Evolutionary conservation across 2,888 invertebrate genomes (phyloP).

Genomic region (Eupithecia abbreviata): DNA sequence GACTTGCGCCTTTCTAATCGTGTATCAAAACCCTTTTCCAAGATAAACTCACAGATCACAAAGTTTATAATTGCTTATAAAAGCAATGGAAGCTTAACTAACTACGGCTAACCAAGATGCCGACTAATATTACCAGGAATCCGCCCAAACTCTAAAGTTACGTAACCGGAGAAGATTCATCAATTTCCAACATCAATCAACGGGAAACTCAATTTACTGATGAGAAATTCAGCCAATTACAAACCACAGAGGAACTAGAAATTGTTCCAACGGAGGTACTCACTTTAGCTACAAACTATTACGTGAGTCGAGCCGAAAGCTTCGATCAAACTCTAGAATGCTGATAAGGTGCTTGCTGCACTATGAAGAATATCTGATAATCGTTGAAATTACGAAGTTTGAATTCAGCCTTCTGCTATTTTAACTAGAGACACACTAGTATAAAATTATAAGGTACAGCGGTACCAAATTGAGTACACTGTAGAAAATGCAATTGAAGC

Average conservation of each 20-base stretch:
- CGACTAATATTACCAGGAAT: constrained; percentile 29
- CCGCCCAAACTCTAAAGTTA: constrained; percentile 30
- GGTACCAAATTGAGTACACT: constrained; percentile 2
- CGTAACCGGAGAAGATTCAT: constrained; percentile 35
- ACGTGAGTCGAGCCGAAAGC: constrained; percentile 22
- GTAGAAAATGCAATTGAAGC: neutral
- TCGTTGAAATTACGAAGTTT: neutral
- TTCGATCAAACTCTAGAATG: constrained; percentile 39
- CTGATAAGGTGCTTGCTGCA: constrained; percentile 13
- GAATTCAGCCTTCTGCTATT: neutral
- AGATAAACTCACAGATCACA: neutral
- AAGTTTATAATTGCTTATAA: constrained; percentile 4
- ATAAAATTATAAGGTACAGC: neutral
- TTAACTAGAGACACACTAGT: neutral
- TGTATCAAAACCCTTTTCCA: neutral
- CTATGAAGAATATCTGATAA: constrained; percentile 2
- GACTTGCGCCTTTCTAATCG: neutral
- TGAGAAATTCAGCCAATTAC: constrained; percentile 46
- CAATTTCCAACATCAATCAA: constrained; percentile 46
- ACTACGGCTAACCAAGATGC: constrained; percentile 20
- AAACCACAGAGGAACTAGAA: constrained; percentile 43
- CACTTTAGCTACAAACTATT: constrained; percentile 36
- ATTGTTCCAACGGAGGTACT: constrained; percentile 40
- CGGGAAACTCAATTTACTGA: constrained; percentile 46
- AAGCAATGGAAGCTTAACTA: constrained; percentile 6